These are phyloP conservation scores for Brachionus manjavacas DNA, from an alignment of 1,140 invertebrate species.

Conservation along the genomic window DNA sequence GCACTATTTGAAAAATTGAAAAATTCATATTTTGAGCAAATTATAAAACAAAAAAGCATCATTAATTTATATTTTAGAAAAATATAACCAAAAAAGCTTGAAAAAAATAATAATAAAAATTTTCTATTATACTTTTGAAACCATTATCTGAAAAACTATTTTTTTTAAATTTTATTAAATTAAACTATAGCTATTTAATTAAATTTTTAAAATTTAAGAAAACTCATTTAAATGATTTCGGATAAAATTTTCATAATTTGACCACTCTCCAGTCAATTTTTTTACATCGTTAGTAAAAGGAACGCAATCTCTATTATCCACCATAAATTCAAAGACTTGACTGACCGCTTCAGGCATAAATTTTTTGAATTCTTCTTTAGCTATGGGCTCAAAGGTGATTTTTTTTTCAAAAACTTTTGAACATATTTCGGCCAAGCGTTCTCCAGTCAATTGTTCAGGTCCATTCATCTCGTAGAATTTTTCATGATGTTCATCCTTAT, in stretches of 20 bases:
- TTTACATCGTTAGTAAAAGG: not conserved
- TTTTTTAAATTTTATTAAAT: too few species aligned
- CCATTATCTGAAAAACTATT: too few species aligned
- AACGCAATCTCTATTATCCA: not conserved
- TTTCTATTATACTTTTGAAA: too few species aligned
- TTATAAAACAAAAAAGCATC: too few species aligned
- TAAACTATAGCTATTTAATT: too few species aligned
- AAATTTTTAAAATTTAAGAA: not conserved
- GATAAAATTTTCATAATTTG: conserved; percentile 22
- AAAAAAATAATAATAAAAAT: too few species aligned
- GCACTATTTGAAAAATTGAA: too few species aligned
- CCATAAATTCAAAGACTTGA: conserved; percentile 12
- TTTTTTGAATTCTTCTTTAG: not conserved
- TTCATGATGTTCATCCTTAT: not conserved
- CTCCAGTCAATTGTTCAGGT: not conserved
- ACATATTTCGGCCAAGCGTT: not conserved
- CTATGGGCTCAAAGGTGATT: not conserved
- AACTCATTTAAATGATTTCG: not conserved
- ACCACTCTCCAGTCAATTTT: not conserved
- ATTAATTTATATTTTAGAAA: too few species aligned
- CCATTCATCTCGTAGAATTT: conserved; percentile 40
- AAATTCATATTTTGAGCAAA: too few species aligned
- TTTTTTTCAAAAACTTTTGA: not conserved
- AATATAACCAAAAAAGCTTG: too few species aligned
- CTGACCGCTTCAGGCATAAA: not conserved